Evolutionary conservation across 2,888 invertebrate genomes (phyloP), one percentile per base, ranked within the genome.

Genomic region (Cenopis cana): DNA sequence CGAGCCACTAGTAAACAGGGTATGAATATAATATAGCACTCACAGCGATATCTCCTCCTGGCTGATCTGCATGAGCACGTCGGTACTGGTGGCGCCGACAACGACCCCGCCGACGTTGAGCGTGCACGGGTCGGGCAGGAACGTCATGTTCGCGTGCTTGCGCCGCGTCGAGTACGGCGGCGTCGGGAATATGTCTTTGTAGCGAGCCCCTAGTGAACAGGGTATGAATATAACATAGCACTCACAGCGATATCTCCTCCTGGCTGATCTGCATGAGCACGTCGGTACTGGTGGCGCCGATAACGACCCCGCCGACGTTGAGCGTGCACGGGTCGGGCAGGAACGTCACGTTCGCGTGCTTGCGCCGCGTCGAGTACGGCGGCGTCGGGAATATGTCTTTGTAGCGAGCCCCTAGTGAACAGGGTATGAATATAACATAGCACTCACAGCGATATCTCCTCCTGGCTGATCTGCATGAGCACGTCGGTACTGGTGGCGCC

Each of bases 301-400:
- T 89, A 5, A 96, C 88, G 0, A 98, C 84, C 3, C 98, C 98
- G 78, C 96, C 95, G 64, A 98, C 91, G 81, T 95, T 95, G 5
- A 99, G 82, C 18, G 96, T 94, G 78, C 96, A 95, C 0, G 98
- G 99, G 93, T 98, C 98, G 0, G 98, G 95, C 76, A 97, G 88
- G 78, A 96, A 94, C 71, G 95, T 94, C 2, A 97, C 85, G 85
- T 96, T 96, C 10, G 94, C 79, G 79, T 94, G 94, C 59, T 92
- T 93, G 75, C 94, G 92, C 12, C 94, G 91, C 10, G 94, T 81
- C n/a, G 86, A 80, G 80, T 95, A 97, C 0, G 98, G 95, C 12
- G 97, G 96, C 0, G 98, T 98, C 5, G 98, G 98, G 87, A 96
- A 99, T 0, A 98, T 95, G 61, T 95, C 2, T n/a, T n/a, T n/a